Evolutionary conservation across 1,140 invertebrate species (phyloP), one percentile per base, ranked within the genome.

Genomic region (Aphelenchoides avenae): DNA sequence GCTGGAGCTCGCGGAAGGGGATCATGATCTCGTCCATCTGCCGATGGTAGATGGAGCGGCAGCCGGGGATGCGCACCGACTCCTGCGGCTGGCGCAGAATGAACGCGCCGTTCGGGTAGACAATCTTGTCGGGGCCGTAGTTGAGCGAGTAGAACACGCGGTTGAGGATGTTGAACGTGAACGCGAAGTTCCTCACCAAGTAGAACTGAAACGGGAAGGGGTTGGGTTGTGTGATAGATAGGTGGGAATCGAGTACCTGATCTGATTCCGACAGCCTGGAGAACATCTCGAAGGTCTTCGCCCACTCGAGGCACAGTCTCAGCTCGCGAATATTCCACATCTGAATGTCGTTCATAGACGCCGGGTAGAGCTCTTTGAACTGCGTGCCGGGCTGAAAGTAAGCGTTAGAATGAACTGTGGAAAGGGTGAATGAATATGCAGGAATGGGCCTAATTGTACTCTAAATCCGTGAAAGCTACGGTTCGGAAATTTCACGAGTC

Each of bases 11-110:
- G 52, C 78, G 59, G 36, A 82, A 70, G 18, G 81, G 80, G 56
- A 75, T 65, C 34, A 81, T 78, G 9, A 82, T 62, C 59, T 81
- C 80, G 61, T 82, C 80, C 52, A 82, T 70, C 39, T 82, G 78
- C 42, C 80, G 61, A n/a, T 71, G 69, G 49, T 77, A 77, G 46
- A 75, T 77, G 27, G 3, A 60, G 27, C 57, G 47, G 58, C 75
- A 75, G 31, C 75, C 75, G 15, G 73, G 74, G 9, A 75, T 66
- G 54, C 47, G 56, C 29, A 75, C 74, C 13, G 52, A 42, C 33
- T 76, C 70, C 49, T 75, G 73, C n/a, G 73, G 69, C 34, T 77
- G 68, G 31, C 73, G 39, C 33, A 75, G 54, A 52, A 75, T 77
- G 56, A 66, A 75, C 3, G 73, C 73, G 37, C 73, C 73, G 31